Percentiles rank a stretch among this genome's conserved stretches.
phyloP scores from a whole-genome alignment of 2,113 vertebrate species.

The Clarias macrocephalus region DNA sequence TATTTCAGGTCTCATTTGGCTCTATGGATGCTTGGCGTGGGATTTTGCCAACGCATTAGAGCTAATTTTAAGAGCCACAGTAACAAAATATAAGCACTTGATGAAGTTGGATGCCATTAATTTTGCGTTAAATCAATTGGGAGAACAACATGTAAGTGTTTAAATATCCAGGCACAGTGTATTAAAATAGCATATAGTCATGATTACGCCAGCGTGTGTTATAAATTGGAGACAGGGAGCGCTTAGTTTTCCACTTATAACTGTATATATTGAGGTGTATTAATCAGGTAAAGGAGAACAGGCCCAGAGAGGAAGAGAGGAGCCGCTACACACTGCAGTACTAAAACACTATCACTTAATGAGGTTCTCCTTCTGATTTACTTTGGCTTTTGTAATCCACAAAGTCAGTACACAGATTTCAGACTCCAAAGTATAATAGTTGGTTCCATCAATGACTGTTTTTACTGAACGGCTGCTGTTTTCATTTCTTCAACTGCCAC shows the following conservation, averaged over 20 bases:
- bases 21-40: neutral
- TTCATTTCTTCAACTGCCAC: too few relatives aligned
- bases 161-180: slow-evolving; percentile 26
- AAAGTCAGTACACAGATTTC: neutral
- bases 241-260: slow-evolving; percentile 27
- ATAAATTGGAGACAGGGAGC: slow-evolving; percentile 1
- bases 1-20: neutral
- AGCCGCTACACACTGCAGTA: neutral
- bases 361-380: neutral
- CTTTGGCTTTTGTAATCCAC: neutral
- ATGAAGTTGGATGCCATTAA: slow-evolving; percentile 28
- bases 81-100: slow-evolving; percentile 18
- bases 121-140: slow-evolving; percentile 28
- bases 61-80: slow-evolving; percentile 12
- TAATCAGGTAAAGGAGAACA: slow-evolving; percentile 28
- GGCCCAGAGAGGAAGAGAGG: slow-evolving; percentile 4
- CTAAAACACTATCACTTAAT: neutral
- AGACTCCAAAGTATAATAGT: neutral
- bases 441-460: neutral
- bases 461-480: neutral
- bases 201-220: slow-evolving; percentile 16
- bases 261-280: slow-evolving; percentile 21
- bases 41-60: neutral
- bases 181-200: slow-evolving; percentile 39
- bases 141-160: slow-evolving; percentile 25